A percentile compares a stretch with the other conserved stretches of the same genome.
Evolutionary conservation across 2,888 invertebrate genomes (phyloP).

Genomic region (Drosophila nr. perissopoda): DNA sequence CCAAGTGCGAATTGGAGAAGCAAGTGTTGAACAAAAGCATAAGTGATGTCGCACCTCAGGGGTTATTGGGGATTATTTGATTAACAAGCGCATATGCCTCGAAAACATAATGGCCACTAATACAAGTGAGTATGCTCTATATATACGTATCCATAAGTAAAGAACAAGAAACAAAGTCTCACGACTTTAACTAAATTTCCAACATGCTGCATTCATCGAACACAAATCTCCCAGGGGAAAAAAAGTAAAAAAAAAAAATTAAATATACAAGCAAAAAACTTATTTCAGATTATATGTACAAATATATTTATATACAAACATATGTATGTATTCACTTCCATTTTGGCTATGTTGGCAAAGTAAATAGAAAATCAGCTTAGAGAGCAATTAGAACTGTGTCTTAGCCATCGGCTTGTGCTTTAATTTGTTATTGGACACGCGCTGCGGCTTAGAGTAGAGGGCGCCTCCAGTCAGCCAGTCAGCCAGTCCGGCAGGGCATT

Average conservation of each 20-base stretch:
- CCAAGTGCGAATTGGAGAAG: neutral
- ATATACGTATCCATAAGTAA: neutral
- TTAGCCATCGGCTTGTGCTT: conserved; percentile 29
- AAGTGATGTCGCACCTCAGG: neutral
- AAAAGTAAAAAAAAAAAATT: neutral
- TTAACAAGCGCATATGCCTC: neutral
- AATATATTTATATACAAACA: neutral
- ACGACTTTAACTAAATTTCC: neutral
- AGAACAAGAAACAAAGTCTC: neutral
- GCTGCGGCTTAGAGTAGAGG: conserved; percentile 35
- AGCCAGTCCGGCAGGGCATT: conserved; percentile 19
- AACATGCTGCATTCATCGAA: neutral
- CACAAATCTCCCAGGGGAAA: neutral
- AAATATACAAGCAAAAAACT: neutral
- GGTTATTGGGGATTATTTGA: neutral
- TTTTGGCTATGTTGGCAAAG: neutral
- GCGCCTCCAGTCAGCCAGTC: neutral
- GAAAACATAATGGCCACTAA: neutral
- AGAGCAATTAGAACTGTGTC: conserved; percentile 42
- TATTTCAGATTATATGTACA: neutral
- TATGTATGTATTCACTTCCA: neutral
- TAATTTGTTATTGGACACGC: conserved; percentile 40
- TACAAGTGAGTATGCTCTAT: neutral
- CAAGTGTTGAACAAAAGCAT: neutral
- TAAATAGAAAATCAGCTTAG: conserved; percentile 34